Evolutionary conservation across 2,888 invertebrate genomes (phyloP), one percentile per base, ranked within the genome.

Genomic region (Oasisia sp.): DNA sequence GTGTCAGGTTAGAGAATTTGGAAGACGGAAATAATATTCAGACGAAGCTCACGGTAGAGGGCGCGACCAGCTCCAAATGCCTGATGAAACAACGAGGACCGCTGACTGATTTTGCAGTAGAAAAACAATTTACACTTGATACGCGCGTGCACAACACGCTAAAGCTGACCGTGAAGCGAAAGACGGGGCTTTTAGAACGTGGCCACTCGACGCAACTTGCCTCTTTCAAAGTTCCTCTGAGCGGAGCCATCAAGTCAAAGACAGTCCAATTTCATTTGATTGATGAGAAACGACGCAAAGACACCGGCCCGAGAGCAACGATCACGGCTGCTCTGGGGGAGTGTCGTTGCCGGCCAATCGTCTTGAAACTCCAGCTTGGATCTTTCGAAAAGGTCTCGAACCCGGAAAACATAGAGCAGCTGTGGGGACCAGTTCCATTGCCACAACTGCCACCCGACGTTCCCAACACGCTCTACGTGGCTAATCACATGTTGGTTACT

Each of bases 391-490:
- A 94, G 93, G 96, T 94, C 94, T 95, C 94, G 93, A 96, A 95
- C 94, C 96, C 96, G 32, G 95, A 95, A 89, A 93, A 94, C 19
- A 93, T 94, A 32, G 95, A 95, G 92, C 94, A 94, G 89, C 92
- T 96, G 92, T 96, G 96, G 96, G 96, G 96, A 90, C 96, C 96
- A 27, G 95, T 96, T 8, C 95, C 95, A 19, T 93, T 96, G 32
- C 94, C 94, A 12, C 93, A 94, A 50, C 94, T 96, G 56, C 95
- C 96, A n/a, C 93, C 93, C 44, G 95, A 95, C 14, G 93, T 94
- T 11, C 94, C 94, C 11, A 95, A 95, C 93, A 94, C 92, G 32
- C 96, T 96, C 92, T 94, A 94, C 90, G 95, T 95, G 12, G 96
- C 96, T 8, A 95, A 95, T 91, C 96, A 96, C 93, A 95, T 94